A percentile compares a stretch with the other conserved stretches of the same genome.
Evolutionary conservation across 2,797 vertebrate species (phyloP).

Genomic region (Gobio occitaniae): DNA sequence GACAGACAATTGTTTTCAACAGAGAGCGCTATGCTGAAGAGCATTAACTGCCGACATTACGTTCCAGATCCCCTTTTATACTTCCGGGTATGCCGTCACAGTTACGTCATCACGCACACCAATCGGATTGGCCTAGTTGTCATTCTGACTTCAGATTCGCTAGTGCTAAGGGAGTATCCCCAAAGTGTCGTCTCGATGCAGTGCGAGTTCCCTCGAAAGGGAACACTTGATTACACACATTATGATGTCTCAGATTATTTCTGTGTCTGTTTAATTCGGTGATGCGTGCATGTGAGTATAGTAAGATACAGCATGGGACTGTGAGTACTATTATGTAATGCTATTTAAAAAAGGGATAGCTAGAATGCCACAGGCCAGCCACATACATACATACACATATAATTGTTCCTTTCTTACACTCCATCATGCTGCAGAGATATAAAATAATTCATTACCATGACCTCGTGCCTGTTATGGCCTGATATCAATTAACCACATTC

Average conservation of each 20-base stretch:
- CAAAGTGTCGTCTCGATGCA: no score
- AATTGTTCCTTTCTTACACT: not conserved
- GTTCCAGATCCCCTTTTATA: no score
- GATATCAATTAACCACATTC: conserved; percentile 25
- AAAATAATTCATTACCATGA: not conserved
- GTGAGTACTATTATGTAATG: conserved; percentile 23
- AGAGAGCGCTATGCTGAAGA: no score
- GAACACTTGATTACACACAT: conserved; percentile 40
- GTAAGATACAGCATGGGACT: not conserved
- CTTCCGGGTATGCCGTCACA: no score
- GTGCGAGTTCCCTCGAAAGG: no score
- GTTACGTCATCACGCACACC: no score
- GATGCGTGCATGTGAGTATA: not conserved
- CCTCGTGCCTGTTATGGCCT: not conserved
- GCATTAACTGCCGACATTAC: no score
- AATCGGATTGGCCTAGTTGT: no score
- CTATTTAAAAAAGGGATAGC: not conserved
- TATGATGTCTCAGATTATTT: conserved; percentile 31
- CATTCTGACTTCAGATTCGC: no score
- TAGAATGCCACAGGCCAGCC: not conserved
- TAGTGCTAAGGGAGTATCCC: no score
- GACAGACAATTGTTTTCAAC: no score
- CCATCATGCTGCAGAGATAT: not conserved
- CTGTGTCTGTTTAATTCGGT: conserved; percentile 23
- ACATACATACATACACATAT: not conserved